Evolutionary conservation across 2,888 invertebrate species (phyloP).

Genomic region (Pherbina coryleti): DNA sequence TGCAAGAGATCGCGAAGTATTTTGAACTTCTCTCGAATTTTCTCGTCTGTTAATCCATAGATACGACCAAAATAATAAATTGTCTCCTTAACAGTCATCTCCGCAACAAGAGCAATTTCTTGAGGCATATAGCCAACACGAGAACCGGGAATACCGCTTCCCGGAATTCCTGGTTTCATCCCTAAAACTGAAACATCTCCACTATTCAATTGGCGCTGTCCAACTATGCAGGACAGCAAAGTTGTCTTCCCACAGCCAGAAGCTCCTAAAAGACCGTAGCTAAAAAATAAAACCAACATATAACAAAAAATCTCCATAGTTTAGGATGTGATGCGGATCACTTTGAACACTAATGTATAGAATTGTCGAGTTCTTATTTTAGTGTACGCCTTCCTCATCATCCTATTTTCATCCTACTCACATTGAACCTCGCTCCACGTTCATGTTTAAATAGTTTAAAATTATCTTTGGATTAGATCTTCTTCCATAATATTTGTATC

Average conservation of each 20-base stretch:
- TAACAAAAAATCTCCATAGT: background rate
- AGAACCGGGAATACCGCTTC: conserved; percentile 78
- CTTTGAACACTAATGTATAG: too few species aligned
- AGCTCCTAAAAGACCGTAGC: conserved; percentile 89
- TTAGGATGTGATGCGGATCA: too few species aligned
- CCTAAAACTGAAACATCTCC: conserved; percentile 84
- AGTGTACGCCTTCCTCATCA: background rate
- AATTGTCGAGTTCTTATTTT: too few species aligned
- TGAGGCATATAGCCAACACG: conserved; percentile 92
- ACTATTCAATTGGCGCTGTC: conserved; percentile 78
- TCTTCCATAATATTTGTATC: conserved; percentile 78
- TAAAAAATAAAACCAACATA: conserved; percentile 57
- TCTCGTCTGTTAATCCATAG: conserved; percentile 79
- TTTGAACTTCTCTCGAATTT: conserved; percentile 76
- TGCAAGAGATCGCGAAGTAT: conserved; percentile 81
- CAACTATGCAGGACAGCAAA: conserved; percentile 85
- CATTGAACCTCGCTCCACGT: conserved; percentile 82
- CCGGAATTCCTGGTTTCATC: conserved; percentile 76
- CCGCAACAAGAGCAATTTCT: conserved; percentile 84
- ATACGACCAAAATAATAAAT: conserved; percentile 89
- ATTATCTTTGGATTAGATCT: conserved; percentile 73
- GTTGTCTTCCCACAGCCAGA: conserved; percentile 95
- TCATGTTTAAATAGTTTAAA: conserved; percentile 79
- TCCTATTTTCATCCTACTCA: conserved; percentile 74
- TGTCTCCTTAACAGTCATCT: conserved; percentile 86